phyloP scores from a whole-genome alignment of 2,113 vertebrate species.

The Chascanopsetta lugubris region DNA sequence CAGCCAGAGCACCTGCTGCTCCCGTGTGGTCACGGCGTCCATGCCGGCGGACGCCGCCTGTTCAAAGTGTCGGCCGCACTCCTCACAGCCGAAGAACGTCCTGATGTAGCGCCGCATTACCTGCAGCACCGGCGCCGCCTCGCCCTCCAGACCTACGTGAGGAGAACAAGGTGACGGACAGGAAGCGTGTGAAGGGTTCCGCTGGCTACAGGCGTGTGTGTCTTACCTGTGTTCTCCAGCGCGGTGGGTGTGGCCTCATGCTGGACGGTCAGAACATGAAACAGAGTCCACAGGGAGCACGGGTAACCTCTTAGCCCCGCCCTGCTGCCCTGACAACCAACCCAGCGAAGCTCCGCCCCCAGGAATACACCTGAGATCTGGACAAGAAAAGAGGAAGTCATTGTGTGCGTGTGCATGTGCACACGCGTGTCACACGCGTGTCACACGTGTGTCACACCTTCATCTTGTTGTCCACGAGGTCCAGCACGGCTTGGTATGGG shows the following conservation, averaged over 20 bases:
- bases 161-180: background rate
- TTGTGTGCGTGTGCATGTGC: constrained; percentile 9
- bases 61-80: constrained; percentile 90
- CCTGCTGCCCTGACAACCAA: constrained; percentile 92
- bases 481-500: constrained; percentile 91
- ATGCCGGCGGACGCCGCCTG: constrained; percentile 84
- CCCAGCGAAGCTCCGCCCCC: constrained; percentile 84
- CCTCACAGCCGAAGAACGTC: constrained; percentile 90
- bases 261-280: constrained; percentile 88
- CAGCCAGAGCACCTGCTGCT: constrained; percentile 89
- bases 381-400: constrained; percentile 22
- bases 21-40: constrained; percentile 72
- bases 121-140: constrained; percentile 84
- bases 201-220: background rate
- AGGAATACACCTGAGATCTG: constrained; percentile 94
- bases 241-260: constrained; percentile 81
- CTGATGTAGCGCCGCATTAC: constrained; percentile 85
- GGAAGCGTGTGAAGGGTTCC: background rate
- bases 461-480: constrained; percentile 98
- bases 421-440: background rate
- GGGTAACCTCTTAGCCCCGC: constrained; percentile 89
- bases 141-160: constrained; percentile 80
- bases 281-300: constrained; percentile 93
- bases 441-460: constrained; percentile 83
- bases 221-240: constrained; percentile 85